Percentiles rank a stretch among this genome's conserved stretches.
phyloP scores from a whole-genome alignment of 2,113 vertebrate species.

The Alethe diademata region DNA sequence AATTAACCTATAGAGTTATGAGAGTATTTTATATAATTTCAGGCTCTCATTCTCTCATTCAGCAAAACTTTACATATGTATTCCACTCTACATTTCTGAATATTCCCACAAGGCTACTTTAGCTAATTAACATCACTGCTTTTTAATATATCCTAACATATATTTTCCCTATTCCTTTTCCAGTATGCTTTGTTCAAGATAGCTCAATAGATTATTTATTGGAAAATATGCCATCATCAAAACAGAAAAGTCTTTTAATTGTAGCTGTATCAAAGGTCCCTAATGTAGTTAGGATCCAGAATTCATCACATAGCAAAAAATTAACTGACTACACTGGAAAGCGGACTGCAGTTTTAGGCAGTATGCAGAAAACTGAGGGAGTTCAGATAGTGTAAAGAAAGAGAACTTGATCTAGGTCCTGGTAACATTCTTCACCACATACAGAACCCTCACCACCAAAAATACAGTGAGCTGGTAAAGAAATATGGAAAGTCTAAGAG shows the following conservation, averaged over 20 bases:
- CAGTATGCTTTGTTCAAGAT: neutral
- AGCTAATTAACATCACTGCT: neutral
- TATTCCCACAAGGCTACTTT: neutral
- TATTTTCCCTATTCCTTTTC: neutral
- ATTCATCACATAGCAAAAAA: neutral
- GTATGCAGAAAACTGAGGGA: neutral
- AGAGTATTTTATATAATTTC: neutral
- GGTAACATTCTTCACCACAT: neutral
- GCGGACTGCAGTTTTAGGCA: neutral
- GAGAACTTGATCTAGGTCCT: neutral
- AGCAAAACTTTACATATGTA: neutral
- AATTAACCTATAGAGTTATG: neutral
- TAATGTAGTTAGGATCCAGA: neutral
- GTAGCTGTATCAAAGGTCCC: neutral
- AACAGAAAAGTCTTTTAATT: neutral
- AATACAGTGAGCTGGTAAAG: neutral
- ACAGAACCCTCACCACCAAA: neutral
- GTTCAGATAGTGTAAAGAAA: neutral
- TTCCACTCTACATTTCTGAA: neutral
- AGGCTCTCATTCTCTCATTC: neutral
- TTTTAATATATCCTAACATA: neutral
- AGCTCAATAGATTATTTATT: neutral
- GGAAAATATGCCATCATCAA: neutral
- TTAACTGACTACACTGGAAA: neutral
- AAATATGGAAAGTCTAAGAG: neutral